phyloP scores from a whole-genome alignment of 1,140 invertebrate genomes.

The Drosophila nigrodunni region DNA sequence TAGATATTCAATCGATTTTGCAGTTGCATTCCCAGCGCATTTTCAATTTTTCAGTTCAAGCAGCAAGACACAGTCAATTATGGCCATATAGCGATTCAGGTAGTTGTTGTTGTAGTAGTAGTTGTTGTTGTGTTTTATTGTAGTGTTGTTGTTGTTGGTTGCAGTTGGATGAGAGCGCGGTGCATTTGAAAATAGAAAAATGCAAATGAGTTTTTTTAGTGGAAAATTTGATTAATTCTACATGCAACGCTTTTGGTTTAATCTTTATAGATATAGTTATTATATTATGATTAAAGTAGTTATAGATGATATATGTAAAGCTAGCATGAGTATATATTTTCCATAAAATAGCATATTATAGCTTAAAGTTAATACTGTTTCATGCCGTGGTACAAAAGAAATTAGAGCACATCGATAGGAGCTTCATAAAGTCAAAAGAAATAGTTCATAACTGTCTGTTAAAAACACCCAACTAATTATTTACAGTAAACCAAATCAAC shows the following conservation, averaged over 20 bases:
- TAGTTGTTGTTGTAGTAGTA: conserved; percentile 53
- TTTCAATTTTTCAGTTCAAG: conserved; percentile 55
- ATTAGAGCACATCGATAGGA: conserved; percentile 9
- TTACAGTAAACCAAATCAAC: background rate
- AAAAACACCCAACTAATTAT: background rate
- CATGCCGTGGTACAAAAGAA: conserved; percentile 59
- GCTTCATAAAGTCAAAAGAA: background rate
- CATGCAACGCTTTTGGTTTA: conserved; percentile 58
- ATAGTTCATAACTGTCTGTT: background rate
- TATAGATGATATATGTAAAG: conserved; percentile 67
- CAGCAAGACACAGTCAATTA: conserved; percentile 79
- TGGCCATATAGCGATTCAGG: conserved; percentile 63
- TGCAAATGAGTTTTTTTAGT: conserved; percentile 86
- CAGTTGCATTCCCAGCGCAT: conserved; percentile 61
- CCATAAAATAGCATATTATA: conserved; percentile 57
- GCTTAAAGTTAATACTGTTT: conserved; percentile 46
- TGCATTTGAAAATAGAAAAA: conserved; percentile 77
- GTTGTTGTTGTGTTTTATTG: conserved; percentile 42
- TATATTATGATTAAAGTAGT: conserved; percentile 32
- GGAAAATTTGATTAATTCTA: conserved; percentile 73
- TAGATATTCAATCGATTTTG: conserved; percentile 83
- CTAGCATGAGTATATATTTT: conserved; percentile 57
- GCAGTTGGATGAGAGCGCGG: conserved; percentile 72
- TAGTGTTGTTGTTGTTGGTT: conserved; percentile 56
- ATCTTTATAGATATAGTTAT: conserved; percentile 25